Conservation (phyloP, 2,888 invertebrate genomes). For the Eupithecia inturbata region DNA sequence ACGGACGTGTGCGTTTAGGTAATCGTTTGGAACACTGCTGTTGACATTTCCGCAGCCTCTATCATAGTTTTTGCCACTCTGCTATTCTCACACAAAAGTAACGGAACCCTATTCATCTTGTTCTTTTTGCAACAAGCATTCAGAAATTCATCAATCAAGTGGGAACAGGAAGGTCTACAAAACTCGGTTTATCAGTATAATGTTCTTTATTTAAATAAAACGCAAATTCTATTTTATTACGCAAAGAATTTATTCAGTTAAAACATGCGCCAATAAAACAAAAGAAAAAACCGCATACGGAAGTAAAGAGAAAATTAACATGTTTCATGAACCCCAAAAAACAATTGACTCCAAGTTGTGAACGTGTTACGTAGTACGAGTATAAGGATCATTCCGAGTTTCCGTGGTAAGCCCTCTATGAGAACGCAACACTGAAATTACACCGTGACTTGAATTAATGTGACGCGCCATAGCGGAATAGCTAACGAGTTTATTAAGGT, state of each 20-base stretch:
- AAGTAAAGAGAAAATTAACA: conserved; percentile 16
- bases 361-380: conserved; percentile 17
- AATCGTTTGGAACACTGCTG: conserved; percentile 34
- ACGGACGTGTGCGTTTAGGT: conserved; percentile 25
- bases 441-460: conserved; percentile 46
- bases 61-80: conserved; percentile 17
- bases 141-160: not conserved
- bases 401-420: conserved; percentile 31
- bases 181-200: not conserved
- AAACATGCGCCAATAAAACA: conserved; percentile 16
- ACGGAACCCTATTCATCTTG: not conserved
- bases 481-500: conserved; percentile 45
- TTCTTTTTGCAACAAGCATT: not conserved
- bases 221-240: conserved; percentile 1
- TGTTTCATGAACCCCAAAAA: conserved; percentile 21
- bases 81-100: not conserved
- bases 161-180: not conserved
- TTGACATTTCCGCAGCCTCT: conserved; percentile 27
- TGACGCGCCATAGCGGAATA: conserved; percentile 41
- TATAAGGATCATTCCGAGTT: conserved; percentile 31
- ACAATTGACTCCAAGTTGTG: conserved; percentile 22
- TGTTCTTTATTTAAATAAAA: conserved; percentile 1
- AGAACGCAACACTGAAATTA: conserved; percentile 40
- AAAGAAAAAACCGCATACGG: conserved; percentile 7
- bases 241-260: not conserved